These are phyloP conservation scores for Emesis russula DNA, from an alignment of 2,888 invertebrate species.

Conservation along the genomic window DNA sequence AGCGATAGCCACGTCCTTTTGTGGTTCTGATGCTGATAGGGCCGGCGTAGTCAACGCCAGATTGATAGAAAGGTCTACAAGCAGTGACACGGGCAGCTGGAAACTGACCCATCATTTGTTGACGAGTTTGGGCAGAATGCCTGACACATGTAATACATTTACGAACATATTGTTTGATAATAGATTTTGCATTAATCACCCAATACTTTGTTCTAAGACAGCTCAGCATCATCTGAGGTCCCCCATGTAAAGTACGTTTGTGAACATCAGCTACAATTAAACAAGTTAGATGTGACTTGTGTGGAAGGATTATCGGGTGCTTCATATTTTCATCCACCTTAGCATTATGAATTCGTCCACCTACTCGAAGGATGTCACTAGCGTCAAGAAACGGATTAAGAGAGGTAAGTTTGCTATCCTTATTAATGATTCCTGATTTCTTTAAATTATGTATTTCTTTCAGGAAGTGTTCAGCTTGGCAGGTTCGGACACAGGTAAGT, in stretches of 20 bases:
- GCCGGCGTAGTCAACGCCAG: constrained; percentile 77
- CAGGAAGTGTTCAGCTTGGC: no score
- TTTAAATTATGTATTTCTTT: not conserved
- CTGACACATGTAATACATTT: constrained; percentile 65
- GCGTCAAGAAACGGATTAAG: constrained; percentile 36
- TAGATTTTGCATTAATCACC: constrained; percentile 52
- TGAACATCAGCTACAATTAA: constrained; percentile 81
- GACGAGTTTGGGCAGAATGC: constrained; percentile 26
- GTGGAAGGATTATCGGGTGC: constrained; percentile 51
- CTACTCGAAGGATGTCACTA: constrained; percentile 2
- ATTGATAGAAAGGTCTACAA: constrained; percentile 49
- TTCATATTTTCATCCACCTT: not conserved
- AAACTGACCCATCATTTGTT: constrained; percentile 76
- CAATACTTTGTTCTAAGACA: constrained; percentile 65
- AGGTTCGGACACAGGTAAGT: constrained; percentile 22
- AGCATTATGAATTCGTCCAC: no score
- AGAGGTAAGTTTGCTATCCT: not conserved
- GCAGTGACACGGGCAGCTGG: constrained; percentile 60
- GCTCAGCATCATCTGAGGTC: constrained; percentile 72
- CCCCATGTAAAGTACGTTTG: constrained; percentile 79
- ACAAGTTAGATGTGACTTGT: constrained; percentile 23
- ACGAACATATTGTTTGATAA: constrained; percentile 45
- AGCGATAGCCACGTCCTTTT: constrained; percentile 71
- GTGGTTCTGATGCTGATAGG: constrained; percentile 60
- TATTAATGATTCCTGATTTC: not conserved